Conservation (phyloP, 64 coral and sea anemone genomes). For the Montipora sp. region DNA sequence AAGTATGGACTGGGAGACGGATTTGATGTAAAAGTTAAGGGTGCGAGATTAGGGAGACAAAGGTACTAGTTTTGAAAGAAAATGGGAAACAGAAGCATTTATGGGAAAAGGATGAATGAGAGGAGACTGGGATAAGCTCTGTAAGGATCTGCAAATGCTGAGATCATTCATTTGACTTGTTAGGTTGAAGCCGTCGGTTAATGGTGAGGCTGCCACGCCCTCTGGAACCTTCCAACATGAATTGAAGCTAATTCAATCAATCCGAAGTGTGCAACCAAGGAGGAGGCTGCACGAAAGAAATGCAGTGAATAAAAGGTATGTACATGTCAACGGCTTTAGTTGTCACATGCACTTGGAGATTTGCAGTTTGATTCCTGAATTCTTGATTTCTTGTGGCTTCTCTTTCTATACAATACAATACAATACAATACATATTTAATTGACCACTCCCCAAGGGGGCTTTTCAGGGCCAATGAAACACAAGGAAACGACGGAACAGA, state of each 20-base stretch:
- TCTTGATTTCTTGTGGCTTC: too few species aligned
- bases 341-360: too few species aligned
- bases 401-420: too few species aligned
- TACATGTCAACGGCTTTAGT: not conserved
- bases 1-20: too few species aligned
- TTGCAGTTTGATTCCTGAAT: too few species aligned
- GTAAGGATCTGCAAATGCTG: not conserved
- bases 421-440: too few species aligned
- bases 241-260: slow-evolving; percentile 5
- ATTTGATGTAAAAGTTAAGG: too few species aligned
- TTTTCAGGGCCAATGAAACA: too few species aligned
- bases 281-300: not conserved
- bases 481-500: too few species aligned
- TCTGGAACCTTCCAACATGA: slow-evolving; percentile 10
- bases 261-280: not conserved
- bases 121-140: not conserved
- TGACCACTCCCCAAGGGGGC: too few species aligned
- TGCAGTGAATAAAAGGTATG: not conserved
- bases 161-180: not conserved
- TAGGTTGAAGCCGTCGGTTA: not conserved
- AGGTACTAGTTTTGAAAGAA: not conserved
- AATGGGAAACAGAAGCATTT: not conserved
- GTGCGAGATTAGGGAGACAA: not conserved
- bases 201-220: not conserved
- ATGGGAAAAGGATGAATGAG: too few species aligned